Conservation (phyloP, 2,888 invertebrate genomes). For the Harpagoxenus sublaevis region DNA sequence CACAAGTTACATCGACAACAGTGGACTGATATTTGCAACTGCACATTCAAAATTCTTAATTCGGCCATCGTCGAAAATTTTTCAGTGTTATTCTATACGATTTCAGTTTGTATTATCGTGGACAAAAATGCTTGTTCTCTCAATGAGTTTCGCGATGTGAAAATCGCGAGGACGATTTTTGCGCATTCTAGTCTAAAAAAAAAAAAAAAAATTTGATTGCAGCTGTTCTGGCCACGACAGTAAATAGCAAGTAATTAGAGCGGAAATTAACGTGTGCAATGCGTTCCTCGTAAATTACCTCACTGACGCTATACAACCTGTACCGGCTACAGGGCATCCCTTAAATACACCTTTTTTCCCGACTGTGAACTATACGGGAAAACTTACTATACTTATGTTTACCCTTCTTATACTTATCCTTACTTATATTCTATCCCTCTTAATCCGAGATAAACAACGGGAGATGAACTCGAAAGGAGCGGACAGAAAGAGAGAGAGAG, state of each 20-base stretch:
- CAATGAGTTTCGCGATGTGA: neutral
- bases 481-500: conserved; percentile 50
- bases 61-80: neutral
- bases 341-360: conserved; percentile 10
- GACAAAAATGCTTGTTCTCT: neutral
- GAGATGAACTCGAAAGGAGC: neutral
- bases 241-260: conserved; percentile 27
- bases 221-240: conserved; percentile 29
- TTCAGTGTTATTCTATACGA: neutral
- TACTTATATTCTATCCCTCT: conserved; percentile 22
- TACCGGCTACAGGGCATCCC: conserved; percentile 1
- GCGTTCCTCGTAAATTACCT: conserved; percentile 26
- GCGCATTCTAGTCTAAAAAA: neutral
- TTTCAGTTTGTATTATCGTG: neutral
- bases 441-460: conserved; percentile 30
- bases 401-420: conserved; percentile 1
- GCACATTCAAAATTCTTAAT: neutral
- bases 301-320: neutral
- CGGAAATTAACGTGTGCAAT: conserved; percentile 28
- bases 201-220: neutral
- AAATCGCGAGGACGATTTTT: conserved; percentile 5
- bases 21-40: neutral
- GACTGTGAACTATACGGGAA: neutral
- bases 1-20: neutral
- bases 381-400: conserved; percentile 24